These are phyloP conservation scores for Coregonus ussuriensis DNA, from an alignment of 2,797 vertebrate species.

Conservation along the genomic window DNA sequence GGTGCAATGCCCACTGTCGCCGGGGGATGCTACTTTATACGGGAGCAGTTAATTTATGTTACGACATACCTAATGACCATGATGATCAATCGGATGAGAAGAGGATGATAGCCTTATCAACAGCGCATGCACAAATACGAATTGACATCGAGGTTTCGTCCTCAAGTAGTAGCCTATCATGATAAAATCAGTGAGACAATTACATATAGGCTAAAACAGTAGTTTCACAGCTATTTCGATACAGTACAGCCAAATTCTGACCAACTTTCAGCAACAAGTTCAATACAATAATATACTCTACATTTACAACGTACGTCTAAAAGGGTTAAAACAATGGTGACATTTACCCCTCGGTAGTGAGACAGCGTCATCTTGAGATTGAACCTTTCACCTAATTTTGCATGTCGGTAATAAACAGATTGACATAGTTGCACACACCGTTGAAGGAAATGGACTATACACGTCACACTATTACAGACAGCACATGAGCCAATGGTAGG, in stretches of 20 bases:
- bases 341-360: conserved; percentile 31
- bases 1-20: neutral
- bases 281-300: neutral
- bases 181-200: no score
- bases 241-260: neutral
- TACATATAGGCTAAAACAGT: no score
- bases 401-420: conserved; percentile 38
- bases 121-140: no score
- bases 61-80: neutral
- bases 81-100: neutral
- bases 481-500: neutral
- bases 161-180: no score
- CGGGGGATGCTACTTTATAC: neutral
- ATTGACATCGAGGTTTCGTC: no score
- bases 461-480: neutral
- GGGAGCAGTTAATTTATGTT: neutral
- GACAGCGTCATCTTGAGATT: conserved; percentile 19
- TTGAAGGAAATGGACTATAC: neutral
- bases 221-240: no score
- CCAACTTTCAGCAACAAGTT: neutral
- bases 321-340: neutral
- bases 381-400: conserved; percentile 53
- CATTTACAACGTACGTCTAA: neutral
- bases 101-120: no score
- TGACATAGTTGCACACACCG: neutral